phyloP scores from a whole-genome alignment of 2,888 invertebrate genomes.

The Chaitophorus viminalis region DNA sequence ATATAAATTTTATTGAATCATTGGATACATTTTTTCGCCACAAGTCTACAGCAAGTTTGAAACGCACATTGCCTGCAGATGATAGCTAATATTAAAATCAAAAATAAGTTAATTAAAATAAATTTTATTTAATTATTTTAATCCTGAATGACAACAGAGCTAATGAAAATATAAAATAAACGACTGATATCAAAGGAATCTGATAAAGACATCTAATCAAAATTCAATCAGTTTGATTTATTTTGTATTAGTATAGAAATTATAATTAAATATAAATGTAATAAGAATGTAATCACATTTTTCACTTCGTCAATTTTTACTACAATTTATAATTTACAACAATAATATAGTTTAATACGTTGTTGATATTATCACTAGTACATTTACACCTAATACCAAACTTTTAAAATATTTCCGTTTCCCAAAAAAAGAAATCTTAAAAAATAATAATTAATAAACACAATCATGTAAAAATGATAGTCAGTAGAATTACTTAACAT shows the following conservation, averaged over 20 bases:
- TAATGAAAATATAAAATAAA: conserved; percentile 19
- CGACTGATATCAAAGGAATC: background rate
- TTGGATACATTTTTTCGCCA: background rate
- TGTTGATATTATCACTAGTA: too few relatives aligned
- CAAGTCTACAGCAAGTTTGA: background rate
- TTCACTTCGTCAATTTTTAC: background rate
- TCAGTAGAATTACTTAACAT: background rate
- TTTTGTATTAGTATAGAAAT: background rate
- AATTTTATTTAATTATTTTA: background rate
- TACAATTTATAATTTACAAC: background rate
- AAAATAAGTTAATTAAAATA: background rate
- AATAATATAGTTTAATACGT: background rate
- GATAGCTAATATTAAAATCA: background rate
- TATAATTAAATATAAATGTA: background rate
- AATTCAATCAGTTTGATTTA: background rate
- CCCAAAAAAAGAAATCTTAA: too few relatives aligned
- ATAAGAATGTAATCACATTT: background rate
- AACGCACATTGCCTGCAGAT: background rate
- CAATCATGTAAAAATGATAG: background rate
- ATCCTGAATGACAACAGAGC: background rate
- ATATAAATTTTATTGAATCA: too few relatives aligned
- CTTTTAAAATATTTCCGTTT: too few relatives aligned
- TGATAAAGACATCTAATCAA: background rate
- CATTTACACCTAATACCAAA: too few relatives aligned
- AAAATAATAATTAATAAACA: too few relatives aligned